Base-by-base conservation (phyloP, 1,140 invertebrate genomes). In the Ostrea denselamellosa region DNA sequence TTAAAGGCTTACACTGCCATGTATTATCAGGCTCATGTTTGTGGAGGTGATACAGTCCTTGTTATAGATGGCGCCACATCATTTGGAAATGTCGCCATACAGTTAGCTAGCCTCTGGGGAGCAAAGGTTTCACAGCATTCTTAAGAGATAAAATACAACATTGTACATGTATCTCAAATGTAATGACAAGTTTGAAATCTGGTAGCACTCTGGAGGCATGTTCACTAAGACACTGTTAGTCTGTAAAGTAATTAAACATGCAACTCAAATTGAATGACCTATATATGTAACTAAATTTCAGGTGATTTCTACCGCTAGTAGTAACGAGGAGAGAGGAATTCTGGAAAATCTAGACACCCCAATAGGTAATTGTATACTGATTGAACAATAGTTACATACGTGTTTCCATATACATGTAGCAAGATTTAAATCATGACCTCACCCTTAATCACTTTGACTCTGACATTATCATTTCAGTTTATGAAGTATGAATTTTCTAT, bases 1-100 rank as follows among this genome's bases (percentile, higher is more conserved):
- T 93, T 96, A 0, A 92, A 93, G 86, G 95, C 95, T 0, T 96
- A 95, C 89, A 95, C 95, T 83, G 95, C 95, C n/a, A 90, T 96
- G 17, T 94, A 95, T 89, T 96, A 95, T 87, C 92, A 95, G 54
- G 95, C 94, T 0, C 91, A 93, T 62, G 91, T 96, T n/a, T 94
- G 92, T 88, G 93, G 94, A 83, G 95, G 95, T 10, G 95, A 96
- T 90, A 95, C 95, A 54, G 93, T 96, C 5, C 91, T 96, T 14
- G 91, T 96, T 8, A 91, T 96, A 71, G 95, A 96, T 93, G 95
- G 95, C 10, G 95, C 95, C 4, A 93, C 94, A 22, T 91, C 95
- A 52, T 94, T 94, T 91, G 95, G 95, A 19, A 94, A 93, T 90
- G 88, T 95, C 14, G 93, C 92, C 83, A 92, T 96, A 44, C 95